Percentiles rank a stretch among this genome's conserved stretches.
These are phyloP conservation scores for Tigriopus japonicus DNA, from an alignment of 1,140 invertebrate species.

Conservation along the genomic window DNA sequence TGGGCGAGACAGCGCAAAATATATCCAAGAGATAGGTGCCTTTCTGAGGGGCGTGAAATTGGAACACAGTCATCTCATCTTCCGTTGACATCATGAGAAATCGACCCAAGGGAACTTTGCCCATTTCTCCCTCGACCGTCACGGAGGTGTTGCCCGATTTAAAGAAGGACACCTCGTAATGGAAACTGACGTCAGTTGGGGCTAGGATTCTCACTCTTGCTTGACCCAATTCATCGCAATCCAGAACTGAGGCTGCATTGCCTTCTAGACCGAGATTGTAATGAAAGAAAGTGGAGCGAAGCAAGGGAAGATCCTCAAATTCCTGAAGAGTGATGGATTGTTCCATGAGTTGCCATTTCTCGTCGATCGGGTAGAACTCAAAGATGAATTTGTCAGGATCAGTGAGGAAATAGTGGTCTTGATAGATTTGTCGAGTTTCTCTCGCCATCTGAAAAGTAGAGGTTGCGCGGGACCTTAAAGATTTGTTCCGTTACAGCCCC, in stretches of 20 bases:
- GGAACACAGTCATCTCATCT: conserved; percentile 2
- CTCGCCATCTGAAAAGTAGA: background rate
- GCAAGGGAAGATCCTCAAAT: conserved; percentile 12
- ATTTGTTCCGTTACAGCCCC: background rate
- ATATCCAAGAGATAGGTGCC: conserved; percentile 11
- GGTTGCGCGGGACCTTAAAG: background rate
- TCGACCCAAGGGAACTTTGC: conserved; percentile 7
- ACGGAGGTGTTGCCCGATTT: conserved; percentile 7
- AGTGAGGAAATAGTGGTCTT: conserved; percentile 14
- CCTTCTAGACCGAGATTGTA: background rate
- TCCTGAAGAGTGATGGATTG: conserved; percentile 4
- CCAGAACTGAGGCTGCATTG: background rate
- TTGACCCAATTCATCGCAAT: conserved; percentile 1
- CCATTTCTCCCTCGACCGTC: background rate
- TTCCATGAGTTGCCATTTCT: conserved; percentile 8
- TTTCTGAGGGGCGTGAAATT: conserved; percentile 7
- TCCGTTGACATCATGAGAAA: conserved; percentile 12
- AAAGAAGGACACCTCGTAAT: conserved; percentile 10
- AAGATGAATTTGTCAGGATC: conserved; percentile 15
- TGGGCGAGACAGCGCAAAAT: conserved; percentile 1
- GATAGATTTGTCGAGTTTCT: conserved; percentile 10
- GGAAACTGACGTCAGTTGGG: background rate
- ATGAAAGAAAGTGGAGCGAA: conserved; percentile 12
- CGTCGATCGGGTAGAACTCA: conserved; percentile 13
- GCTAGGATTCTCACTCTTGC: background rate